Conservation (phyloP, 2,888 invertebrate species). For the Plusia festucae region DNA sequence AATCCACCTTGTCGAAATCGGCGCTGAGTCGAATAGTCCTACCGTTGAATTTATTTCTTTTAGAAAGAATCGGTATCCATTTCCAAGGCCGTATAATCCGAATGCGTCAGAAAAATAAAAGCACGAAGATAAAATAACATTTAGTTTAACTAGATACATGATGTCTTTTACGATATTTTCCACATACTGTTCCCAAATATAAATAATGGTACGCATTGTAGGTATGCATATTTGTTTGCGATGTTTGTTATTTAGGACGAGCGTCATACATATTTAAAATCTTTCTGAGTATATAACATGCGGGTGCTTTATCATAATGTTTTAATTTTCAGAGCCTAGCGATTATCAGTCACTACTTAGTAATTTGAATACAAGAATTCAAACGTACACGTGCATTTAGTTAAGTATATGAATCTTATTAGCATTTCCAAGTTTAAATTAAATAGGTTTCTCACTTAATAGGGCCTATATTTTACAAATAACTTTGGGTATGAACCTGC, state of each 20-base stretch:
- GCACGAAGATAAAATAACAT: slow-evolving; percentile 53
- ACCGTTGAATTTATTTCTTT: slow-evolving; percentile 62
- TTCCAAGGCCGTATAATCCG: slow-evolving; percentile 62
- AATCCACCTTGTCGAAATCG: slow-evolving; percentile 69
- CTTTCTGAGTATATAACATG: slow-evolving; percentile 27
- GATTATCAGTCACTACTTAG: background rate
- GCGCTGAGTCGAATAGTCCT: slow-evolving; percentile 50
- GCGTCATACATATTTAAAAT: slow-evolving; percentile 28
- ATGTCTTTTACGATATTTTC: background rate
- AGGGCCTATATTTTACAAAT: no score
- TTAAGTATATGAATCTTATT: no score
- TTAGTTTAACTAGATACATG: slow-evolving; percentile 56
- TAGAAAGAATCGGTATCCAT: slow-evolving; percentile 67
- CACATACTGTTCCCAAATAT: background rate
- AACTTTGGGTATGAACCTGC: no score
- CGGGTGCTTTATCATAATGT: slow-evolving; percentile 34
- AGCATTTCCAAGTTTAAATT: no score
- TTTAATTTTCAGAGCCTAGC: background rate
- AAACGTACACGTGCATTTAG: no score
- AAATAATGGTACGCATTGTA: slow-evolving; percentile 8
- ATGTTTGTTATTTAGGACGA: slow-evolving; percentile 42
- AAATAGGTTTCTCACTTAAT: no score
- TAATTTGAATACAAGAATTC: background rate
- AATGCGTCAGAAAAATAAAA: slow-evolving; percentile 57
- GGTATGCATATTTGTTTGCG: slow-evolving; percentile 9